These are phyloP conservation scores for Calycopis cecrops DNA, from an alignment of 1,140 invertebrate species.

Conservation along the genomic window DNA sequence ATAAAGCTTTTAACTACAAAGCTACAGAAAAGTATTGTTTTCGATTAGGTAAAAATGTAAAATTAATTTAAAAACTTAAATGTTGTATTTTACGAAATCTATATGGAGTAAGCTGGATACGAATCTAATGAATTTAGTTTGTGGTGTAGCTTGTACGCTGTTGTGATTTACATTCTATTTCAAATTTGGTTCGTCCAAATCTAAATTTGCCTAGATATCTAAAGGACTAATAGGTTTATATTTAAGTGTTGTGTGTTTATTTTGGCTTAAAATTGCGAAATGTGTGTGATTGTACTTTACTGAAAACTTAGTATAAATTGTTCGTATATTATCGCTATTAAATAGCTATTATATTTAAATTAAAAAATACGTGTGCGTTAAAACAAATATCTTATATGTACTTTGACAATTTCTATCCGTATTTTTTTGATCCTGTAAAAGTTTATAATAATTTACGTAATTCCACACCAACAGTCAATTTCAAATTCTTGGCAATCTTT, in stretches of 20 bases:
- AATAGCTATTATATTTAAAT: slow-evolving; percentile 6
- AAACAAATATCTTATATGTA: too few species aligned
- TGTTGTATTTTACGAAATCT: not conserved
- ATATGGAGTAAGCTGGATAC: not conserved
- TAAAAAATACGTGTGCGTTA: slow-evolving; percentile 3
- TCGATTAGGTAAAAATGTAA: too few species aligned
- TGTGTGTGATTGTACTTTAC: not conserved
- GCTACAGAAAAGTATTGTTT: too few species aligned
- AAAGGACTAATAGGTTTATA: slow-evolving; percentile 6
- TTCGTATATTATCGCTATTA: slow-evolving; percentile 7
- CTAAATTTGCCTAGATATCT: slow-evolving; percentile 3
- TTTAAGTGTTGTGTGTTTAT: slow-evolving; percentile 7
- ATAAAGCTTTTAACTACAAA: too few species aligned
- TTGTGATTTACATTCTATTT: not conserved
- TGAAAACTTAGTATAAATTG: not conserved
- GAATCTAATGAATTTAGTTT: not conserved
- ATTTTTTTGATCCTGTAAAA: too few species aligned
- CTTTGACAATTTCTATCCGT: too few species aligned
- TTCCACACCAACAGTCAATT: too few species aligned
- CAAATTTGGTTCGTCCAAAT: slow-evolving; percentile 7
- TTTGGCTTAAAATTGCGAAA: slow-evolving; percentile 2
- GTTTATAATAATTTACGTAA: too few species aligned
- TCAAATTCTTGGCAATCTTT: too few species aligned
- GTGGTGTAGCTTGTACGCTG: not conserved
- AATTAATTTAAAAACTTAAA: not conserved